Percentiles rank a stretch among this genome's conserved stretches.
Conservation (phyloP, 2,888 invertebrate species). For the Harpalus rubripes region DNA sequence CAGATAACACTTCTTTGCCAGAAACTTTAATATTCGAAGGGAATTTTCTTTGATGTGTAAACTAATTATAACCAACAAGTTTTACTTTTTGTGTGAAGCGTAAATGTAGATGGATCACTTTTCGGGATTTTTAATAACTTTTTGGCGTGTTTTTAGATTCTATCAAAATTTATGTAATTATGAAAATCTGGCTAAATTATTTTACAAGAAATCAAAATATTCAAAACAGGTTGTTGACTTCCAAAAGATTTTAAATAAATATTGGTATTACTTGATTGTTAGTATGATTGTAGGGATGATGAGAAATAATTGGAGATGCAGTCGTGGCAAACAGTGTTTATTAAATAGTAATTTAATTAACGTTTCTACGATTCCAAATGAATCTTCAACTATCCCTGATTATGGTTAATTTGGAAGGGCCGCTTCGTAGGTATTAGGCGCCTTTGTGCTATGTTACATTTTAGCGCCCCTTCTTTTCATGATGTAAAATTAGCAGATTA, state of each 20-base stretch:
- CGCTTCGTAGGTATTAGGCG: no score
- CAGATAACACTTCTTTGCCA: slow-evolving; percentile 53
- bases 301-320: no score
- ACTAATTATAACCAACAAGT: slow-evolving; percentile 59
- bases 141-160: neutral
- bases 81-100: slow-evolving; percentile 47
- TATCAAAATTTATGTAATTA: slow-evolving; percentile 21
- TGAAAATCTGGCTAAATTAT: neutral
- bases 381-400: no score
- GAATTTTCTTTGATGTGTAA: slow-evolving; percentile 60
- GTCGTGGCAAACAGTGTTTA: no score
- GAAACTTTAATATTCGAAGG: slow-evolving; percentile 47
- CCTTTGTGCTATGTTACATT: no score
- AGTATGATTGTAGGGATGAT: no score
- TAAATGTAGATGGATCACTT: slow-evolving; percentile 6
- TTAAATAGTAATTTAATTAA: no score
- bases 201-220: neutral
- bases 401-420: no score
- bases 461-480: no score
- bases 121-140: slow-evolving; percentile 27
- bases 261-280: neutral
- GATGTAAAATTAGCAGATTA: no score
- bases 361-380: no score
- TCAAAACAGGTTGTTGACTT: neutral
- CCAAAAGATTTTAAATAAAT: neutral